A percentile compares a stretch with the other conserved stretches of the same genome.
phyloP scores from a whole-genome alignment of 2,888 invertebrate genomes.

The Leptopilina syphax region DNA sequence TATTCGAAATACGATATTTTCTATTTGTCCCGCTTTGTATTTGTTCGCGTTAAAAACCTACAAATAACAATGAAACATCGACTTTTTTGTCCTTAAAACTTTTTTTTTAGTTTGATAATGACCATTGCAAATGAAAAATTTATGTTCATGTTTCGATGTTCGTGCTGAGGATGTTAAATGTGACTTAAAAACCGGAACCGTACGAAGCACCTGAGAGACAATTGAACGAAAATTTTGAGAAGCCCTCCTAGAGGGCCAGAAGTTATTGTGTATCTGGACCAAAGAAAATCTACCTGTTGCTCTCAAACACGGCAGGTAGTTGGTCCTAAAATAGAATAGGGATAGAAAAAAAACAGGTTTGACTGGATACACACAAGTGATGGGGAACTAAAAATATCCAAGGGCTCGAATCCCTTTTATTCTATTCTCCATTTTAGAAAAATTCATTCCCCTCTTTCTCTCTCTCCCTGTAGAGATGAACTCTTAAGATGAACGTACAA shows the following conservation, averaged over 20 bases:
- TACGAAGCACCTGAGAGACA: background rate
- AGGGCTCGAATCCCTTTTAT: constrained; percentile 40
- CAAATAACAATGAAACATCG: background rate
- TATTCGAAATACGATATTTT: no score
- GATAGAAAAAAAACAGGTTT: constrained; percentile 48
- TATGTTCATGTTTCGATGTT: constrained; percentile 25
- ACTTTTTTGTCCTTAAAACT: background rate
- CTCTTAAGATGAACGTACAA: constrained; percentile 48
- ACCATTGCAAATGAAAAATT: constrained; percentile 35
- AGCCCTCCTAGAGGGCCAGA: constrained; percentile 25
- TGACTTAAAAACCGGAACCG: constrained; percentile 20
- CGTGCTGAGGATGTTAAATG: constrained; percentile 22
- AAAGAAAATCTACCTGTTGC: constrained; percentile 50
- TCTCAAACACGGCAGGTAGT: constrained; percentile 44
- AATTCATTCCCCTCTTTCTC: constrained; percentile 11
- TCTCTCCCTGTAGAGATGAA: background rate
- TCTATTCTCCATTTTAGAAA: constrained; percentile 12
- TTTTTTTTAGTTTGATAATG: background rate
- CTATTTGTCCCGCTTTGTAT: no score
- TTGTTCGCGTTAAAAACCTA: no score
- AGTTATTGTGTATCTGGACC: constrained; percentile 26
- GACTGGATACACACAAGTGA: constrained; percentile 13
- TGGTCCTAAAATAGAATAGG: constrained; percentile 27
- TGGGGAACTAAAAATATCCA: constrained; percentile 39
- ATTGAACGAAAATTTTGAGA: background rate